phyloP scores from a whole-genome alignment of 2,797 vertebrate genomes.

The Intellagama lesueurii region DNA sequence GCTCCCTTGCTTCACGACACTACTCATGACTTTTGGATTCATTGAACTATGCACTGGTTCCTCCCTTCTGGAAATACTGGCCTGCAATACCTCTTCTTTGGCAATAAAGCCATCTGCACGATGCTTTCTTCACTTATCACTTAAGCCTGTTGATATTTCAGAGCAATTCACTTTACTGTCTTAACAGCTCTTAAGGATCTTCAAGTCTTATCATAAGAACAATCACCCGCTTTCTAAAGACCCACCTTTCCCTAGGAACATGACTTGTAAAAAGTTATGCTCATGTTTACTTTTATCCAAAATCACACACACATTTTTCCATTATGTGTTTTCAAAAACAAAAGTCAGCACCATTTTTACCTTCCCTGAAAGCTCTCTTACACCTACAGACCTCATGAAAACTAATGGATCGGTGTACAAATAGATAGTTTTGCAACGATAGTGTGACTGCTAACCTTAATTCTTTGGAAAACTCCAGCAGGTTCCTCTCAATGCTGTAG shows the following conservation, averaged over 20 bases:
- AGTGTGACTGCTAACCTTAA: background rate
- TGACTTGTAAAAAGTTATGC: background rate
- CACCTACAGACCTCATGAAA: background rate
- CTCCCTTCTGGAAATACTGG: background rate
- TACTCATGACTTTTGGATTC: background rate
- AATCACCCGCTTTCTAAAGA: background rate
- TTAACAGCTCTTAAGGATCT: background rate
- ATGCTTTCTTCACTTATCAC: background rate
- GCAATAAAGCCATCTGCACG: background rate
- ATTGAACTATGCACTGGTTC: background rate
- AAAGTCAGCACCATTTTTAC: background rate
- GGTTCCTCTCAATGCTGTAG: background rate
- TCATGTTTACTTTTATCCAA: background rate
- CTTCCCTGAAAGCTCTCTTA: background rate
- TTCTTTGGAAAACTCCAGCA: background rate
- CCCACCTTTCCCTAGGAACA: background rate
- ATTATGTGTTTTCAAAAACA: background rate
- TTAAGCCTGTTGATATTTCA: background rate
- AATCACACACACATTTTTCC: background rate
- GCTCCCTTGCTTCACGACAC: background rate
- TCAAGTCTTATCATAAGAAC: background rate
- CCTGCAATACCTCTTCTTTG: background rate
- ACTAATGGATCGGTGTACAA: background rate
- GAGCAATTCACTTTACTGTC: constrained; percentile 1
- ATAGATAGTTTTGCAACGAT: background rate